phyloP scores from a whole-genome alignment of 2,113 vertebrate genomes.

The Phalacrocorax carbo region DNA sequence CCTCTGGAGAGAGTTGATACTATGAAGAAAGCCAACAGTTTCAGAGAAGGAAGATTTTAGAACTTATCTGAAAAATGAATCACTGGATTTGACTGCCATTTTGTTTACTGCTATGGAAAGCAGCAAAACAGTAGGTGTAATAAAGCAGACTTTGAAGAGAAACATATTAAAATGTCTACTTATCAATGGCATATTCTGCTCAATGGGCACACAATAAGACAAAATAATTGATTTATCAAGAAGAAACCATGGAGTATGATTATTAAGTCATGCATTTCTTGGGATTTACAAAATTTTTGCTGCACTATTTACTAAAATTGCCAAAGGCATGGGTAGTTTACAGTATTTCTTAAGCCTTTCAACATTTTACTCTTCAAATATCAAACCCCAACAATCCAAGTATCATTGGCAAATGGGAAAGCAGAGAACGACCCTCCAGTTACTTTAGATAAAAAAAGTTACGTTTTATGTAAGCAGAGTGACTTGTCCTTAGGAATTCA shows the following conservation, averaged over 20 bases:
- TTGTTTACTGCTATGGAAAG: slow-evolving; percentile 27
- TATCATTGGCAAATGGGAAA: background rate
- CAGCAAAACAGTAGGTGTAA: background rate
- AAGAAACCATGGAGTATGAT: background rate
- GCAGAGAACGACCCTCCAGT: background rate
- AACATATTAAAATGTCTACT: background rate
- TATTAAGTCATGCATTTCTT: background rate
- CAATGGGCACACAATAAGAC: background rate
- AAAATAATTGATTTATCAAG: slow-evolving; percentile 5
- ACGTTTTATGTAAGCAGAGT: background rate
- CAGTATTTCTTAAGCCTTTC: background rate
- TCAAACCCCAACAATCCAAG: background rate
- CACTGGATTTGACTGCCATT: slow-evolving; percentile 34
- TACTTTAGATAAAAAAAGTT: background rate
- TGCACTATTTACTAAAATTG: background rate
- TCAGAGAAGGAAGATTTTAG: background rate
- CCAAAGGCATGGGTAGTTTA: background rate
- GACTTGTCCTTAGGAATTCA: background rate
- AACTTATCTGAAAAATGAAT: background rate
- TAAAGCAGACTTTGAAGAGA: background rate
- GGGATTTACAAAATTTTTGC: background rate
- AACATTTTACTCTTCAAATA: background rate
- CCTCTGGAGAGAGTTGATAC: background rate
- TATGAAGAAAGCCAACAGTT: background rate
- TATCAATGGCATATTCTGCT: background rate